Evolutionary conservation across 2,888 invertebrate genomes (phyloP), one percentile per base, ranked within the genome.

Genomic region (Trachelus iudaicus): DNA sequence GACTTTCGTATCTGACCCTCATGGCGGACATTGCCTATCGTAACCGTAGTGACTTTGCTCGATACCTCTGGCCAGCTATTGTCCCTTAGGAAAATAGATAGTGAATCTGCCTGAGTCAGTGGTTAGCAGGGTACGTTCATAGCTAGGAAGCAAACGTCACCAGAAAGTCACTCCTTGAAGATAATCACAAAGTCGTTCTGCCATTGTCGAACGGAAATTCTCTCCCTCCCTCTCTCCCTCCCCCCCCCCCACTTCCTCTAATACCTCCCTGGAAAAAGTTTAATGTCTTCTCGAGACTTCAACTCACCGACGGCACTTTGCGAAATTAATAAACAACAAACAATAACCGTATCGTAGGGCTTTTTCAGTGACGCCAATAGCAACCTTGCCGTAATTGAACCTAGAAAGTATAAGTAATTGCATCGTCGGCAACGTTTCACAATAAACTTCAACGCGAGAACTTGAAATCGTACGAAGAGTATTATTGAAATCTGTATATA

Each of bases 1-100:
- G 82, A 84, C 84, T 83, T 79, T 79, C 75, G 81, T 80, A 81
- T 84, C 81, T 82, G 76, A 79, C 80, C 79, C 80, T 37, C 76
- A 12, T n/a, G 78, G 74, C 68, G 75, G 78, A 79, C 81, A 82
- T 82, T 81, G 33, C 31, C 71, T 71, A 31, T 71, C 71, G 71
- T 34, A 31, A 33, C 71, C 30, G 71, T 33, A 23, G 71, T 71
- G 71, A 71, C 71, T 71, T 71, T 30, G 71, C 40, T 56, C 40
- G 40, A 56, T 56, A 23, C 23, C 40, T 56, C 23, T 23, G 40
- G 40, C 40, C 40, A 56, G 40, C 23, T 56, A 56, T 56, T 56
- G 40, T 56, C 40, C 40, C 40, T 56, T 56, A 56, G 40, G 40
- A 56, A 56, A 56, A 56, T 56, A 56, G 40, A 56, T 56, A 56